Conservation (phyloP, 2,113 vertebrate species). For the Myanophis thanlyinensis region DNA sequence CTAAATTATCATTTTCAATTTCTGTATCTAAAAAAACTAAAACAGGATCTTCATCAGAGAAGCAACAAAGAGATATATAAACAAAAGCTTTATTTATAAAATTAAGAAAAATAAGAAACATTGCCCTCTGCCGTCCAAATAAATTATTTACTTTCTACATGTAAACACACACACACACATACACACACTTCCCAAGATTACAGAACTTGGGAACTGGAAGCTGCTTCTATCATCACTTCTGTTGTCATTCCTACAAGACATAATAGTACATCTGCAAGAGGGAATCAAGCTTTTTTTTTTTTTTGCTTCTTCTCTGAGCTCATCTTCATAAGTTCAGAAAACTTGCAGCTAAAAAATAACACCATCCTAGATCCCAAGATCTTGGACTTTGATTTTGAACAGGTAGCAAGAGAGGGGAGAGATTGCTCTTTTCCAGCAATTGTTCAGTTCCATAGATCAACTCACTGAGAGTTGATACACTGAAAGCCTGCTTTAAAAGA, state of each 20-base stretch:
- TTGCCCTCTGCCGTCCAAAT: conserved; percentile 21
- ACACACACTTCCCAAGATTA: neutral
- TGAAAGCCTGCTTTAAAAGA: neutral
- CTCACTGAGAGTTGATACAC: neutral
- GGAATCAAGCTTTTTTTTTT: neutral
- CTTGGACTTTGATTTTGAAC: neutral
- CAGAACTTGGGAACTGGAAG: neutral
- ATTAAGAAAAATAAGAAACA: neutral
- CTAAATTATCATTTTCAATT: neutral
- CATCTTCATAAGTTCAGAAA: neutral
- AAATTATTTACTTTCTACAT: neutral
- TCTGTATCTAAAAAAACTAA: neutral
- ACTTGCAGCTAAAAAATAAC: neutral
- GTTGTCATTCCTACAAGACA: neutral
- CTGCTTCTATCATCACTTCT: neutral
- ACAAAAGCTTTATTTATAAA: neutral
- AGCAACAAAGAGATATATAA: neutral
- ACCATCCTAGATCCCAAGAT: neutral
- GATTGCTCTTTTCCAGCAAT: neutral
- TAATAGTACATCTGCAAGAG: neutral
- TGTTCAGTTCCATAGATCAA: neutral
- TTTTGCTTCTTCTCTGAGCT: neutral
- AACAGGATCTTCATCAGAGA: neutral
- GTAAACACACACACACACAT: neutral
- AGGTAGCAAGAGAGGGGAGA: neutral